Conservation (phyloP, 1,140 invertebrate genomes). For the Brachionus paranguensis region DNA sequence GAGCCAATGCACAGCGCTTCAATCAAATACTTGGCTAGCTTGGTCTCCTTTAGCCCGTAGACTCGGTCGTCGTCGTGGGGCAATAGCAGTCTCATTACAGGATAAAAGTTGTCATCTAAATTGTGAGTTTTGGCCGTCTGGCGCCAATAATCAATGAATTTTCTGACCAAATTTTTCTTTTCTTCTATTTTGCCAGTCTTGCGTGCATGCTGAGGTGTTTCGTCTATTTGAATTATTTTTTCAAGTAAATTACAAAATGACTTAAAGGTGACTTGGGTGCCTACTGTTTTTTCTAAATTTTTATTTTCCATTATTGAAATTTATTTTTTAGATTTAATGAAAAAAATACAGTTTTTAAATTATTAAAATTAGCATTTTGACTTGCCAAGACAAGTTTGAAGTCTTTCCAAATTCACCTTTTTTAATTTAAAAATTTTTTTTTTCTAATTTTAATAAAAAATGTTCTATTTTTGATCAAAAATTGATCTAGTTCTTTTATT, state of each 20-base stretch:
- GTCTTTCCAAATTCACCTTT: neutral
- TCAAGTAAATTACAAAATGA: slow-evolving; percentile 54
- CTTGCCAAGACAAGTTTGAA: neutral
- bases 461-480: no score
- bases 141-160: slow-evolving; percentile 60
- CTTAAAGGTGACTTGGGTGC: neutral
- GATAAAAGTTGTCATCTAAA: slow-evolving; percentile 62
- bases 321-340: neutral
- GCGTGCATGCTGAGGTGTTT: neutral
- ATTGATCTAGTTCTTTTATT: no score
- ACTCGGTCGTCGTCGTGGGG: slow-evolving; percentile 64
- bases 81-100: slow-evolving; percentile 66
- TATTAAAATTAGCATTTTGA: neutral
- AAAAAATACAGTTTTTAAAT: neutral
- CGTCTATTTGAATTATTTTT: slow-evolving; percentile 54
- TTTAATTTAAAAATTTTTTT: neutral
- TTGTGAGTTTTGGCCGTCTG: slow-evolving; percentile 40
- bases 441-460: no score
- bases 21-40: slow-evolving; percentile 64
- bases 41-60: slow-evolving; percentile 65
- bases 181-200: slow-evolving; percentile 53
- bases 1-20: slow-evolving; percentile 65
- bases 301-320: neutral
- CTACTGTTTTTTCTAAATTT: neutral
- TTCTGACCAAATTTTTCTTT: slow-evolving; percentile 56